Percentiles rank a stretch among this genome's conserved stretches.
Evolutionary conservation across 1,140 invertebrate species (phyloP).

Genomic region (Dryas iulia): DNA sequence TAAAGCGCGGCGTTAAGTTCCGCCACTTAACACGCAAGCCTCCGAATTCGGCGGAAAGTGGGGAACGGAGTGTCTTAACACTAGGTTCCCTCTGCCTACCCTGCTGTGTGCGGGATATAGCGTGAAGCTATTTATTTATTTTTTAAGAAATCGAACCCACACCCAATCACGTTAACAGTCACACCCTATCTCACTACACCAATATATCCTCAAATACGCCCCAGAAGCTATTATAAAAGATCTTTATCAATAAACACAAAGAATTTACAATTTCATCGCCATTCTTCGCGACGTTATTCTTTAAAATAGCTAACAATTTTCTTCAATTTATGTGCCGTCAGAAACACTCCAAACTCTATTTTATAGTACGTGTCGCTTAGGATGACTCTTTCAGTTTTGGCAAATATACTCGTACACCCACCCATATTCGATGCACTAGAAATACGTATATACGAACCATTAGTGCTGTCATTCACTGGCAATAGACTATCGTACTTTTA

Average conservation of each 20-base stretch:
- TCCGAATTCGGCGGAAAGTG: no score
- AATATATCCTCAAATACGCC: no score
- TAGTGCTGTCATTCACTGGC: not conserved
- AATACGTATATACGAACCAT: not conserved
- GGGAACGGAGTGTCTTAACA: no score
- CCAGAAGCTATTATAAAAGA: not conserved
- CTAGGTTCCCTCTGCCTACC: no score
- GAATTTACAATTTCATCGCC: not conserved
- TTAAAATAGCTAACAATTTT: constrained; percentile 21
- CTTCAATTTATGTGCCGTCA: constrained; percentile 23
- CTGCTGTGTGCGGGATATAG: no score
- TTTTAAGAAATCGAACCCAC: no score
- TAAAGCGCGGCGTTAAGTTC: no score
- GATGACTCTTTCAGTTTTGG: not conserved
- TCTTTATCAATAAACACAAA: not conserved
- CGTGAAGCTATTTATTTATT: no score
- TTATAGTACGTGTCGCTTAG: constrained; percentile 19
- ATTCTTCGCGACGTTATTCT: constrained; percentile 4
- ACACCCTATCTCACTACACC: no score
- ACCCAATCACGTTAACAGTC: no score
- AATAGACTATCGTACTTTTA: not conserved
- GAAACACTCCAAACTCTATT: constrained; percentile 16
- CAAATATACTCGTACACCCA: not conserved
- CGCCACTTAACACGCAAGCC: no score
- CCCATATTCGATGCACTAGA: not conserved